Evolutionary conservation across 2,888 invertebrate genomes (phyloP).

Genomic region (Chironomus riparius): DNA sequence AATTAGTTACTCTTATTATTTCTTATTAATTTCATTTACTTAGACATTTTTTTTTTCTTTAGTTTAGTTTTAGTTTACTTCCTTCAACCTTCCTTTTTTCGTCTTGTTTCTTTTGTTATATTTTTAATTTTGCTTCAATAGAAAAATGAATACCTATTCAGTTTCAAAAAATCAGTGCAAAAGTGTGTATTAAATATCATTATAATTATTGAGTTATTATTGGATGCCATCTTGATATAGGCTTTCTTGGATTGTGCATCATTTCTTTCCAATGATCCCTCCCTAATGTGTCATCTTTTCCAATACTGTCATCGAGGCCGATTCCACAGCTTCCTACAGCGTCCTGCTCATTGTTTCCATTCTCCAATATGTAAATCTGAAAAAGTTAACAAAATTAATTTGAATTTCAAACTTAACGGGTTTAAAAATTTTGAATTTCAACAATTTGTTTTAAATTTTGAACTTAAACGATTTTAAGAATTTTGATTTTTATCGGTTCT

Average conservation of each 20-base stretch:
- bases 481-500: no score
- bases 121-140: neutral
- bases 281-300: slow-evolving; percentile 27
- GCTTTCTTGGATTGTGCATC: slow-evolving; percentile 67
- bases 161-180: neutral
- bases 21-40: neutral
- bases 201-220: slow-evolving; percentile 2
- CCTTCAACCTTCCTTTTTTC: no score
- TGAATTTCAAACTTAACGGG: neutral
- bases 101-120: no score
- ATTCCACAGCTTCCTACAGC: slow-evolving; percentile 42
- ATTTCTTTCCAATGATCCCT: slow-evolving; percentile 74
- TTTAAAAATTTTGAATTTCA: no score
- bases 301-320: slow-evolving; percentile 40
- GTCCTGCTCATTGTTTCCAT: slow-evolving; percentile 39
- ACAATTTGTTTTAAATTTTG: no score
- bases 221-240: slow-evolving; percentile 75
- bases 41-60: neutral
- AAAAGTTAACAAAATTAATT: slow-evolving; percentile 5
- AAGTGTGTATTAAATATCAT: neutral
- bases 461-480: no score
- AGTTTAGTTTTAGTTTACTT: neutral
- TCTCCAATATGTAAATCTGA: slow-evolving; percentile 41
- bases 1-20: neutral
- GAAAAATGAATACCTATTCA: neutral